Evolutionary conservation across 2,113 vertebrate genomes (phyloP).

Genomic region (Lagopus muta): DNA sequence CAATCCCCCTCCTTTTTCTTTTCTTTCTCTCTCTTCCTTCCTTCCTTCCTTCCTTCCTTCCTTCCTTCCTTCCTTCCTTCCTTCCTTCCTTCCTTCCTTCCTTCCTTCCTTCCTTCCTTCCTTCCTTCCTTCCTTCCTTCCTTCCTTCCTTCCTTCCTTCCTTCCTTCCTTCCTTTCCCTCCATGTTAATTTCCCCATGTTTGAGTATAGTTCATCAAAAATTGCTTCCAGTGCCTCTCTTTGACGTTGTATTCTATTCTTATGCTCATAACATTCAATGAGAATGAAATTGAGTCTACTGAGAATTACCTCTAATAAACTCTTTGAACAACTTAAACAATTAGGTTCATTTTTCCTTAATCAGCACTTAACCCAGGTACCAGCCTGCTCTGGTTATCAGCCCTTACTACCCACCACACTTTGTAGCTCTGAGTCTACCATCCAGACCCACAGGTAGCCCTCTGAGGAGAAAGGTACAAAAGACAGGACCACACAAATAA

Average conservation of each 20-base stretch:
- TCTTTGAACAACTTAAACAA: background rate
- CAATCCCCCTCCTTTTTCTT: background rate
- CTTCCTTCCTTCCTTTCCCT: no score
- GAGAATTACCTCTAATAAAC: background rate
- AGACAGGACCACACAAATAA: background rate
- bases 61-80: no score
- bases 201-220: background rate
- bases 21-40: no score
- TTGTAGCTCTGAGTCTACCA: background rate
- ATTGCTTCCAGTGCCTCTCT: background rate
- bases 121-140: no score
- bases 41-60: no score
- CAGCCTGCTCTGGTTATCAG: background rate
- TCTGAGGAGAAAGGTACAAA: background rate
- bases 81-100: no score
- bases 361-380: background rate
- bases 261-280: background rate
- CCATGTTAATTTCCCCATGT: background rate
- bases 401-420: background rate
- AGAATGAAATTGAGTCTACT: background rate
- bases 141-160: no score
- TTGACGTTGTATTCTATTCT: background rate
- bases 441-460: background rate
- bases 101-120: no score
- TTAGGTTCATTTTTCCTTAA: background rate